These are phyloP conservation scores for Chrysaora quinquecirrha DNA, from an alignment of 30 jellyfish, hydroid and myxozoan genomes.

Conservation along the genomic window DNA sequence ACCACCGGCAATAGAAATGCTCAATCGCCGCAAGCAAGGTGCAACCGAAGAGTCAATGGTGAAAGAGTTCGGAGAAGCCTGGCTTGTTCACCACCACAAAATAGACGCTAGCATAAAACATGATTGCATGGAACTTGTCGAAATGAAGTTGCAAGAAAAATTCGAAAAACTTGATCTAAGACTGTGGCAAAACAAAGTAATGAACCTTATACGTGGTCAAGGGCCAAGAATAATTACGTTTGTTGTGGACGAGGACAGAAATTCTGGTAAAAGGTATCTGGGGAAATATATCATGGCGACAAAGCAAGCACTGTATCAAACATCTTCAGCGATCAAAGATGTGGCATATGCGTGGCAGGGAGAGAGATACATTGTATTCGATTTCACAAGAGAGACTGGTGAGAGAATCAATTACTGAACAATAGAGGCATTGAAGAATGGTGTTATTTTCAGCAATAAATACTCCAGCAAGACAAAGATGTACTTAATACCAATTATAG, in stretches of 20 bases:
- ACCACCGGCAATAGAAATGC: too few species aligned
- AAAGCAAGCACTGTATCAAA: not conserved
- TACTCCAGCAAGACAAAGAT: too few species aligned
- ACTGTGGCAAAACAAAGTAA: not conserved
- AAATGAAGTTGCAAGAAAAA: not conserved
- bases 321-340: not conserved
- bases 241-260: not conserved
- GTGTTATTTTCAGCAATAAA: too few species aligned
- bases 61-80: too few species aligned
- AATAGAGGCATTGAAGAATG: too few species aligned
- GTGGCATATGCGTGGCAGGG: not conserved
- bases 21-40: not conserved
- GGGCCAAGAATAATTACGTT: not conserved
- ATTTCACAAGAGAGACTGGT: not conserved
- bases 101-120: not conserved
- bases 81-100: not conserved
- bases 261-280: not conserved
- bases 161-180: not conserved
- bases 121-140: not conserved
- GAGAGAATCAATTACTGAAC: not conserved
- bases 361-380: not conserved
- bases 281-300: not conserved
- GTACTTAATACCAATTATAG: too few species aligned
- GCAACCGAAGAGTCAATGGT: conserved; percentile 9
- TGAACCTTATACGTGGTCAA: not conserved